Conservation (phyloP, 1,140 invertebrate genomes). For the Papilio helenus region DNA sequence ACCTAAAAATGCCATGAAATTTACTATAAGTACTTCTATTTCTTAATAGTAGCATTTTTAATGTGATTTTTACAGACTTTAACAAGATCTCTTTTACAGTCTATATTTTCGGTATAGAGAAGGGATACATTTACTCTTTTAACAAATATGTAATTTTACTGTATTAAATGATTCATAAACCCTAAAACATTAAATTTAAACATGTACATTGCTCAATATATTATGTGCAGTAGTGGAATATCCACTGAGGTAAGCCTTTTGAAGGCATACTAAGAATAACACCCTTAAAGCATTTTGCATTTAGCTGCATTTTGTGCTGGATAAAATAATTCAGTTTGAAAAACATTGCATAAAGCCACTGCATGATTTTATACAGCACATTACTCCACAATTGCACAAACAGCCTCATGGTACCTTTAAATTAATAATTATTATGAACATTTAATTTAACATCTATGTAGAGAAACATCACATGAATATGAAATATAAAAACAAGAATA, state of each 20-base stretch:
- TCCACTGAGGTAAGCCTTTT: conserved; percentile 39
- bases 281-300: conserved; percentile 38
- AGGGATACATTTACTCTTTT: conserved; percentile 17
- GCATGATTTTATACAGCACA: conserved; percentile 32
- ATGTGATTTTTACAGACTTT: not conserved
- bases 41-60: conserved; percentile 1
- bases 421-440: conserved; percentile 16
- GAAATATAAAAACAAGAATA: conserved; percentile 29
- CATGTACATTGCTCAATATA: conserved; percentile 33
- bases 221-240: conserved; percentile 40
- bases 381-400: conserved; percentile 33
- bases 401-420: conserved; percentile 39
- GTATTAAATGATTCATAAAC: conserved; percentile 28
- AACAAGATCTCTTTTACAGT: not conserved
- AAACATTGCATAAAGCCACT: not conserved
- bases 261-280: conserved; percentile 37
- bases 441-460: conserved; percentile 8
- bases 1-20: conserved; percentile 4
- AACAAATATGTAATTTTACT: conserved; percentile 20
- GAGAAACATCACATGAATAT: conserved; percentile 21
- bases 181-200: conserved; percentile 27
- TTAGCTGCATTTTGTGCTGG: conserved; percentile 16
- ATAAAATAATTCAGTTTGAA: conserved; percentile 23
- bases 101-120: not conserved
- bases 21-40: conserved; percentile 1